A percentile compares a stretch with the other conserved stretches of the same genome.
Conservation (phyloP, 2,797 vertebrate species). For the Pseudochromis fuscus region DNA sequence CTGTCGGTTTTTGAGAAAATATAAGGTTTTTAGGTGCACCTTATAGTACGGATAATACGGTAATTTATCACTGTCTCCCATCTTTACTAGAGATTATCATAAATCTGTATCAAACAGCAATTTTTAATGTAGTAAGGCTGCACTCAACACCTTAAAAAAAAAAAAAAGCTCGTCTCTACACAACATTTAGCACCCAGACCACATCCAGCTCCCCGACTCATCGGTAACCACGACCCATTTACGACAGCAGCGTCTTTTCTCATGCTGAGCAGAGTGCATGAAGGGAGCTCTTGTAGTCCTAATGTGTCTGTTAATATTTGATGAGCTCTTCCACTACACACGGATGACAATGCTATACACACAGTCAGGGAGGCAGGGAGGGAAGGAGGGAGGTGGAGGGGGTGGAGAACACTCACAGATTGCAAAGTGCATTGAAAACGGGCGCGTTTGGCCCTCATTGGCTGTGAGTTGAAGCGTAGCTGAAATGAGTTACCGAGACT, state of each 20-base stretch:
- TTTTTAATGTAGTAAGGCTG: neutral
- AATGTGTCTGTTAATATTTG: slow-evolving; percentile 73
- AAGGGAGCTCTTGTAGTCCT: slow-evolving; percentile 54
- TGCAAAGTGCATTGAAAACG: slow-evolving; percentile 32
- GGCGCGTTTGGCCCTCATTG: slow-evolving; percentile 5
- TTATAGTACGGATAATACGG: no score
- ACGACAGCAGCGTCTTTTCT: slow-evolving; percentile 35
- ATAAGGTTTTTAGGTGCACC: no score
- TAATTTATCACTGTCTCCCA: no score
- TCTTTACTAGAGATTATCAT: no score
- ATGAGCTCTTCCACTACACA: slow-evolving; percentile 55
- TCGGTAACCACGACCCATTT: slow-evolving; percentile 42
- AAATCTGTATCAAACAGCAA: neutral
- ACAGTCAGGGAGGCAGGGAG: slow-evolving; percentile 12
- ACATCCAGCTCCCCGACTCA: slow-evolving; percentile 17
- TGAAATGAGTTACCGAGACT: slow-evolving; percentile 15
- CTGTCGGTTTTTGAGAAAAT: no score
- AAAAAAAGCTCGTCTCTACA: slow-evolving; percentile 12
- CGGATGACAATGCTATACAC: slow-evolving; percentile 41
- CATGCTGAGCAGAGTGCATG: slow-evolving; percentile 38
- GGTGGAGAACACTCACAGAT: slow-evolving; percentile 24
- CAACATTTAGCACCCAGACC: slow-evolving; percentile 14
- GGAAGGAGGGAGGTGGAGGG: no score
- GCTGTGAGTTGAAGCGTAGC: slow-evolving; percentile 19
- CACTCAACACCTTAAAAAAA: neutral